phyloP scores from a whole-genome alignment of 1,140 invertebrate species.

The Gyrodactylus salaris region DNA sequence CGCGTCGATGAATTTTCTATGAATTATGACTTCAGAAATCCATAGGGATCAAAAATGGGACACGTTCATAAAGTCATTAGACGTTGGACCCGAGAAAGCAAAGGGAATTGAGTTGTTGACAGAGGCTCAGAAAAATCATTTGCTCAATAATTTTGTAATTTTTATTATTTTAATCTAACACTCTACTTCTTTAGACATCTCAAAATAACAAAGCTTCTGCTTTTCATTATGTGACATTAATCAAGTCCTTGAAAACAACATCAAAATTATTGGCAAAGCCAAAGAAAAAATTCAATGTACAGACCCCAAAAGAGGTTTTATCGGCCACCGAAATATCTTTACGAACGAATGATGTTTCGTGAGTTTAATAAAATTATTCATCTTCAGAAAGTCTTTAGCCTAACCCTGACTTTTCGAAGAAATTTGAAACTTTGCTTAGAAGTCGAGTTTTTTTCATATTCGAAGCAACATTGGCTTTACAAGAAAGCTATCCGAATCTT shows the following conservation, averaged over 20 bases:
- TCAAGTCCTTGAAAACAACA: background rate
- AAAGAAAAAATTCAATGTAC: background rate
- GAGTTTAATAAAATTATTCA: background rate
- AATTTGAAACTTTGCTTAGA: too few relatives aligned
- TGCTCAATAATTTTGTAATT: background rate
- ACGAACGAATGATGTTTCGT: slow-evolving; percentile 1
- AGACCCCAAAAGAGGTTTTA: background rate
- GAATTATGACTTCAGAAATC: background rate
- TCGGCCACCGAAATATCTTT: slow-evolving; percentile 5
- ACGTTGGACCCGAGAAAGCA: slow-evolving; percentile 4
- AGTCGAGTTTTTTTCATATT: too few relatives aligned
- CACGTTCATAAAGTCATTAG: background rate
- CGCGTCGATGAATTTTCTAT: background rate
- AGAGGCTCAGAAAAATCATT: background rate
- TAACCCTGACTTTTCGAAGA: too few relatives aligned
- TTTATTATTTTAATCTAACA: background rate
- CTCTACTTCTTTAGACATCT: background rate
- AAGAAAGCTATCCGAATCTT: too few relatives aligned
- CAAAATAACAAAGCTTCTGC: background rate
- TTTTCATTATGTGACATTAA: slow-evolving; percentile 5
- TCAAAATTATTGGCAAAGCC: background rate
- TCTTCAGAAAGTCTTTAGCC: background rate
- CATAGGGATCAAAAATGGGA: background rate
- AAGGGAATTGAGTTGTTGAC: background rate
- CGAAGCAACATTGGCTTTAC: too few relatives aligned